These are phyloP conservation scores for Drosophila algonquin DNA, from an alignment of 2,888 invertebrate species.

Conservation along the genomic window DNA sequence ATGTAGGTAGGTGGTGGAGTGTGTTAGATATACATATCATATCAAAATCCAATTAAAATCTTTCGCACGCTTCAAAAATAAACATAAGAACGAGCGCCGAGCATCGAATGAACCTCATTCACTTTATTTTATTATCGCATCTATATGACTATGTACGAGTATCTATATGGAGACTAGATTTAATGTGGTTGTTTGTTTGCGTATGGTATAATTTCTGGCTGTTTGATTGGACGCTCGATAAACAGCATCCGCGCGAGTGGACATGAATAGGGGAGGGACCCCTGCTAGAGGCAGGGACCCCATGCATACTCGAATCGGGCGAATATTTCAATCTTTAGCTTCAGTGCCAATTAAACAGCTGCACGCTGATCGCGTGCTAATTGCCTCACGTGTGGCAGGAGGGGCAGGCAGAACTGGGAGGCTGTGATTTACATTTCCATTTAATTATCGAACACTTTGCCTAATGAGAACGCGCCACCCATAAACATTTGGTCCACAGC, in stretches of 20 bases:
- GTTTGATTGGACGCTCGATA: slow-evolving; percentile 37
- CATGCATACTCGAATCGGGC: background rate
- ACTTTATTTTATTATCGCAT: slow-evolving; percentile 31
- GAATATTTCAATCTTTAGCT: slow-evolving; percentile 19
- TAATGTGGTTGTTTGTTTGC: slow-evolving; percentile 35
- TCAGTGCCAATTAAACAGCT: slow-evolving; percentile 57
- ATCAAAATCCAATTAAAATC: slow-evolving; percentile 78
- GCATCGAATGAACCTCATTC: slow-evolving; percentile 14
- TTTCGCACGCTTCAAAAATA: slow-evolving; percentile 56
- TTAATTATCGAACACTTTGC: slow-evolving; percentile 57
- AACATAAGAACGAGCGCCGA: slow-evolving; percentile 49
- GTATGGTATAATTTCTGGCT: slow-evolving; percentile 22
- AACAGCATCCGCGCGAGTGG: slow-evolving; percentile 30
- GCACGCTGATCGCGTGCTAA: slow-evolving; percentile 47
- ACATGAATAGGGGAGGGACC: slow-evolving; percentile 17
- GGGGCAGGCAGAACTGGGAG: background rate
- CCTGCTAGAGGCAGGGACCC: background rate
- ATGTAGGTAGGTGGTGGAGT: slow-evolving; percentile 31
- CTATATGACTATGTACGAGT: slow-evolving; percentile 13
- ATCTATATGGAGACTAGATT: slow-evolving; percentile 36
- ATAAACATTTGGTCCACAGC: slow-evolving; percentile 19
- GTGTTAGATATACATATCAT: slow-evolving; percentile 38
- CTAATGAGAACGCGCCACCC: slow-evolving; percentile 38
- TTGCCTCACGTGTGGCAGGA: slow-evolving; percentile 47
- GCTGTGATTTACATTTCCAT: slow-evolving; percentile 47